These are phyloP conservation scores for Heliconius eleuchia DNA, from an alignment of 1,140 invertebrate genomes.

Conservation along the genomic window DNA sequence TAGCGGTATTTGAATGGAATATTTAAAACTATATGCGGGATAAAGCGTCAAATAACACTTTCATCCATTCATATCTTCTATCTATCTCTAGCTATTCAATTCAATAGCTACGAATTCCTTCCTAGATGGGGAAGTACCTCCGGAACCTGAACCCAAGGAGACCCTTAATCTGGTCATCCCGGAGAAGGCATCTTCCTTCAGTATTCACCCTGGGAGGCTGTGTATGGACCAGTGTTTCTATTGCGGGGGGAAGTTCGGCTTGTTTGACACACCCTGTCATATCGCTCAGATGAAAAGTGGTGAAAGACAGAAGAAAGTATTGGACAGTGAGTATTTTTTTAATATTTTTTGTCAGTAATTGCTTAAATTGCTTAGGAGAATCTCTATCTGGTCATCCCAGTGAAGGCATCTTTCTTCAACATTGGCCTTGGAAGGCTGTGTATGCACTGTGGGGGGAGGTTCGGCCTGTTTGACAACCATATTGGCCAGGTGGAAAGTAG, in stretches of 20 bases:
- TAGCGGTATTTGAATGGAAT: too few relatives aligned
- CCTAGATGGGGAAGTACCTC: slow-evolving; percentile 66
- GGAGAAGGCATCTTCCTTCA: slow-evolving; percentile 92
- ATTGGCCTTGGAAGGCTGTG: not conserved
- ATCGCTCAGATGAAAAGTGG: slow-evolving; percentile 91
- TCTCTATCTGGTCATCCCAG: too few relatives aligned
- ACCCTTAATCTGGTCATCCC: slow-evolving; percentile 89
- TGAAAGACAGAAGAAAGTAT: slow-evolving; percentile 89
- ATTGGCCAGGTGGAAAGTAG: too few relatives aligned
- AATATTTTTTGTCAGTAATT: slow-evolving; percentile 43
- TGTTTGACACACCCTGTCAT: slow-evolving; percentile 92
- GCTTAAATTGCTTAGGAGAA: not conserved
- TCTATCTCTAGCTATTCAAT: not conserved
- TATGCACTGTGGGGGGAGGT: not conserved
- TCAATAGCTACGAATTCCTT: not conserved
- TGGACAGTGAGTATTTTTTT: slow-evolving; percentile 81
- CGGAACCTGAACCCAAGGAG: slow-evolving; percentile 83
- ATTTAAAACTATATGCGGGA: too few relatives aligned
- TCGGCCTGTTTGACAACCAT: too few relatives aligned
- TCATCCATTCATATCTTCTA: not conserved
- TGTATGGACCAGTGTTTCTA: slow-evolving; percentile 92
- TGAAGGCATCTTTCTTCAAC: too few relatives aligned
- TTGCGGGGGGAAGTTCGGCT: slow-evolving; percentile 92
- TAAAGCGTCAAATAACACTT: not conserved
- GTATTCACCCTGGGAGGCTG: slow-evolving; percentile 89